Percentiles rank a stretch among this genome's conserved stretches.
phyloP scores from a whole-genome alignment of 2,888 invertebrate genomes.

The Macropis europaea region DNA sequence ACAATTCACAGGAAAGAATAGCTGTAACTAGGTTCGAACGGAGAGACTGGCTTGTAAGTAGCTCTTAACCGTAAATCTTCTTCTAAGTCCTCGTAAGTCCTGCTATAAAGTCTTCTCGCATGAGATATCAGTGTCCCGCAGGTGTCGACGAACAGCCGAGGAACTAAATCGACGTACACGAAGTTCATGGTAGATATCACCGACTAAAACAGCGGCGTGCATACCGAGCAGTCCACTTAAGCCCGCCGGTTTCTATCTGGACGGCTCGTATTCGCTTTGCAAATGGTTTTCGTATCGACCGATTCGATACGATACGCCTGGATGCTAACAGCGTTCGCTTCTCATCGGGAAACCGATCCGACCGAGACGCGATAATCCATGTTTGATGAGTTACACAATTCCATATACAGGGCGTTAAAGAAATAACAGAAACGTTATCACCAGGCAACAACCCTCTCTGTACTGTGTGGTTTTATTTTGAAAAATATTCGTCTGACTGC shows the following conservation, averaged over 20 bases:
- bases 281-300: conserved; percentile 27
- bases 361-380: conserved; percentile 25
- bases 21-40: not conserved
- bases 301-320: conserved; percentile 1
- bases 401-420: no score
- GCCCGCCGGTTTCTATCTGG: conserved; percentile 17
- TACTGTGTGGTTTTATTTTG: no score
- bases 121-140: conserved; percentile 55
- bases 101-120: conserved; percentile 31
- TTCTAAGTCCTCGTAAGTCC: conserved; percentile 46
- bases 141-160: conserved; percentile 38
- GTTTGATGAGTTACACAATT: conserved; percentile 15
- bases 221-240: conserved; percentile 16
- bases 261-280: conserved; percentile 11
- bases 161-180: conserved; percentile 37
- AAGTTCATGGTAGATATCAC: conserved; percentile 44
- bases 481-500: no score
- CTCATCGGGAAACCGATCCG: not conserved
- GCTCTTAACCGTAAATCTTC: conserved; percentile 45
- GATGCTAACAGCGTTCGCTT: not conserved
- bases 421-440: no score
- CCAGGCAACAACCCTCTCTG: no score
- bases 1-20: conserved; percentile 9
- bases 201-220: conserved; percentile 27
- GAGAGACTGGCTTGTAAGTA: conserved; percentile 4